phyloP scores from a whole-genome alignment of 92 coral and sea anemone genomes.

The Actinernus sp. region DNA sequence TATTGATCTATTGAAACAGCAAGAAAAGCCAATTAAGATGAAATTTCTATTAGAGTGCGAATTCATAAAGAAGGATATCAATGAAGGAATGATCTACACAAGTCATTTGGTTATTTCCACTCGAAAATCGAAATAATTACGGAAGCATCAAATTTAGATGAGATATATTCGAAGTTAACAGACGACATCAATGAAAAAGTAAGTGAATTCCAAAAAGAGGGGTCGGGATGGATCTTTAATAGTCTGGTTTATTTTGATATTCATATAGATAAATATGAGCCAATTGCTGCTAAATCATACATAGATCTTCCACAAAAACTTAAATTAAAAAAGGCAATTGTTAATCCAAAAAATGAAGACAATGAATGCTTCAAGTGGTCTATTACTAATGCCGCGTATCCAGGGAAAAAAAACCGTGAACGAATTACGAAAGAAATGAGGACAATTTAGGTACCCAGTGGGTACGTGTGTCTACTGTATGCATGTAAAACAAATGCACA shows the following conservation, averaged over 20 bases:
- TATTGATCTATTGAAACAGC: background rate
- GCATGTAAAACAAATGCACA: too few relatives aligned
- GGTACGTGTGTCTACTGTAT: too few relatives aligned
- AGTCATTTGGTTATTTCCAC: slow-evolving; percentile 7
- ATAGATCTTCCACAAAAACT: too few relatives aligned
- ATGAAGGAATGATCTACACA: background rate
- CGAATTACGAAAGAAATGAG: slow-evolving; percentile 44
- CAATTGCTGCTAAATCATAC: too few relatives aligned
- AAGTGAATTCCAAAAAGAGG: slow-evolving; percentile 8
- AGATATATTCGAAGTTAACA: background rate
- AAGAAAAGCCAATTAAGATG: too few relatives aligned
- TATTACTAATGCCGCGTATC: too few relatives aligned
- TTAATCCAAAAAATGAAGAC: too few relatives aligned
- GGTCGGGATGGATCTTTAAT: slow-evolving; percentile 31
- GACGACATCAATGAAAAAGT: slow-evolving; percentile 15
- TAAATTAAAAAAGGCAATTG: too few relatives aligned
- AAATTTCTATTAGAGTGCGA: too few relatives aligned
- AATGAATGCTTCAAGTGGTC: too few relatives aligned
- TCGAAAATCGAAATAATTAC: too few relatives aligned
- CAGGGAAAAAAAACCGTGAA: too few relatives aligned
- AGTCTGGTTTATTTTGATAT: slow-evolving; percentile 9
- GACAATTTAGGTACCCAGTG: slow-evolving; percentile 54
- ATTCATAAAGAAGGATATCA: background rate
- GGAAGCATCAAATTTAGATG: slow-evolving; percentile 2
- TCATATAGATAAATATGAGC: slow-evolving; percentile 1